phyloP scores from a whole-genome alignment of 2,113 vertebrate genomes.

The Mus pahari region DNA sequence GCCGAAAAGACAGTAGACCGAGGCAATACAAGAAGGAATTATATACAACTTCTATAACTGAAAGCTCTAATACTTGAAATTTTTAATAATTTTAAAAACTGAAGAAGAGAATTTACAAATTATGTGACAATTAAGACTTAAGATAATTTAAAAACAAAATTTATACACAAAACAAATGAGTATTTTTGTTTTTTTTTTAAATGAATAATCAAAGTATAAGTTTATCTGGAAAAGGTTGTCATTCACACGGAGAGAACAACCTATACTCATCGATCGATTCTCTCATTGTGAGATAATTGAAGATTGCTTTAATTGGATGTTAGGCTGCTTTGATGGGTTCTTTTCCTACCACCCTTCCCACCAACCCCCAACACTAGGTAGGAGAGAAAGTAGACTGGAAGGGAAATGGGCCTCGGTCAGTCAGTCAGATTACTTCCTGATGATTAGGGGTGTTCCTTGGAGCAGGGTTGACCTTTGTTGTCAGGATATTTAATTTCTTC shows the following conservation, averaged over 20 bases:
- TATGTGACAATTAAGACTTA: neutral
- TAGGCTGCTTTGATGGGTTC: too few relatives aligned
- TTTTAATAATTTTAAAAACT: neutral
- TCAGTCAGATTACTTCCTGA: too few relatives aligned
- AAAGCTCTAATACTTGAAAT: constrained; percentile 3
- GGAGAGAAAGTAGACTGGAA: too few relatives aligned
- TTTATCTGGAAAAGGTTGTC: constrained; percentile 60
- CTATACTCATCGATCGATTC: constrained; percentile 40
- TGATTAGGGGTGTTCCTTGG: too few relatives aligned
- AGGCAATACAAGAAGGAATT: constrained; percentile 43
- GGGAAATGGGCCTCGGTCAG: too few relatives aligned
- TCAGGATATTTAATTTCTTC: too few relatives aligned
- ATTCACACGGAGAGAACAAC: constrained; percentile 63
- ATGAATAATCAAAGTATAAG: constrained; percentile 6
- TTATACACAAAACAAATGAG: neutral
- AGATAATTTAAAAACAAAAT: neutral
- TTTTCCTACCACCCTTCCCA: too few relatives aligned
- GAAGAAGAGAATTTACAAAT: neutral
- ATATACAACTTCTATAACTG: constrained; percentile 8
- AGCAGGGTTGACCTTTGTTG: too few relatives aligned
- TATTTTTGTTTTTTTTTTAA: neutral
- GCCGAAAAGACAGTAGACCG: neutral
- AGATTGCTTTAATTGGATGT: neutral
- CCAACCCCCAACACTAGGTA: too few relatives aligned
- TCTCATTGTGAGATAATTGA: constrained; percentile 66